Conservation (phyloP, 2,797 vertebrate genomes). For the Australoheros facetus region DNA sequence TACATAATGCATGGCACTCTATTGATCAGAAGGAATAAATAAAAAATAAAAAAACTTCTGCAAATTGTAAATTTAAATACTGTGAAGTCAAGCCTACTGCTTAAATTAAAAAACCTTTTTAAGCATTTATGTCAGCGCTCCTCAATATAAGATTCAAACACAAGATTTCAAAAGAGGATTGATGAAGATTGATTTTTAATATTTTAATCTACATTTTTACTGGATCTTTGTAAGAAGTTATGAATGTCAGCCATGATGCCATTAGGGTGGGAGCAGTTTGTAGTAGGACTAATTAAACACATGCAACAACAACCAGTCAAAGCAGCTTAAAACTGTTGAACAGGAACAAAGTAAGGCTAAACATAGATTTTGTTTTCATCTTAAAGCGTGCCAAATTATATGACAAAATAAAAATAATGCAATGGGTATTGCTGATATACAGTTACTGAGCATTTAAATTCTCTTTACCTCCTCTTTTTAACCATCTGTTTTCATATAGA, state of each 20-base stretch:
- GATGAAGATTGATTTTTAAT: neutral
- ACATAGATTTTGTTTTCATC: conserved; percentile 6
- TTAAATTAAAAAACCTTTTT: neutral
- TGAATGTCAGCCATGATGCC: neutral
- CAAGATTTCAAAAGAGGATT: neutral
- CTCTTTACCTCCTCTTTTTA: neutral
- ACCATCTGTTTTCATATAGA: conserved; percentile 20
- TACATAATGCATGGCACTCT: neutral
- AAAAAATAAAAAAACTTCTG: neutral
- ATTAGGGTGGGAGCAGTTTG: neutral
- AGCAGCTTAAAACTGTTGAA: conserved; percentile 10
- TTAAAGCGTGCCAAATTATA: neutral
- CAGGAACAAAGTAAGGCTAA: conserved; percentile 2
- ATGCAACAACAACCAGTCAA: neutral
- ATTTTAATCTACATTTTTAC: neutral
- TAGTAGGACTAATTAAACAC: conserved; percentile 7
- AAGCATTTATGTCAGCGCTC: neutral
- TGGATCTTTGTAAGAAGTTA: neutral
- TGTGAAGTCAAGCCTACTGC: neutral
- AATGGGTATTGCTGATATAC: neutral
- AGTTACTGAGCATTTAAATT: neutral
- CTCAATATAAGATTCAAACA: neutral
- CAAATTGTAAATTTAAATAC: neutral
- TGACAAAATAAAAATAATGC: conserved; percentile 11
- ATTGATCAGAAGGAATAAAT: neutral